Conservation (phyloP, 2,797 vertebrate species). For the Gila robusta region DNA sequence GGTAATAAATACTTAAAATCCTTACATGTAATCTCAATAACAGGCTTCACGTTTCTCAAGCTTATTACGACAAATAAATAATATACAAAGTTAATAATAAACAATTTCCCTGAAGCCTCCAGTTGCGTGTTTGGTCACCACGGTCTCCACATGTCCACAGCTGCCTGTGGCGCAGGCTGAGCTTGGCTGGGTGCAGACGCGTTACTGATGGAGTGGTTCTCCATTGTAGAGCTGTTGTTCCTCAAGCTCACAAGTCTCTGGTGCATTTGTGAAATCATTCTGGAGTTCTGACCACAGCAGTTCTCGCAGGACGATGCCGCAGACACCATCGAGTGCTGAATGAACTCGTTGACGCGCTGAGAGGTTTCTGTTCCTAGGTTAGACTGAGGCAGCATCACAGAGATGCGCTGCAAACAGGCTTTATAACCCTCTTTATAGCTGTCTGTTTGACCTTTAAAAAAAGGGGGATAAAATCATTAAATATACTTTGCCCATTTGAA, state of each 20-base stretch:
- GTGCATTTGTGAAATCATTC: conserved; percentile 66
- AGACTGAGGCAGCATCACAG: conserved; percentile 76
- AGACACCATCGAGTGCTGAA: conserved; percentile 73
- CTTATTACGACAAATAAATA: conserved; percentile 55
- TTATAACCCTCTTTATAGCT: conserved; percentile 85
- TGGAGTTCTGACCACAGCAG: conserved; percentile 68
- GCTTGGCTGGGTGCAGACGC: not conserved
- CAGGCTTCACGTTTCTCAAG: conserved; percentile 28
- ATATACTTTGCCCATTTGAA: not conserved
- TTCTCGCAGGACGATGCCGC: conserved; percentile 70
- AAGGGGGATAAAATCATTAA: conserved; percentile 43
- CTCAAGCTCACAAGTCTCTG: conserved; percentile 47
- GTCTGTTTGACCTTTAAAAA: conserved; percentile 71
- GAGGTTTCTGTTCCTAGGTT: conserved; percentile 75
- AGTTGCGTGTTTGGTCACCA: conserved; percentile 56
- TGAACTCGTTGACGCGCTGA: conserved; percentile 75
- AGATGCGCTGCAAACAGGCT: conserved; percentile 83
- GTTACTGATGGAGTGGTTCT: conserved; percentile 28
- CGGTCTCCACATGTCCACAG: conserved; percentile 66
- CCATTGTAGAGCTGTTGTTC: not conserved
- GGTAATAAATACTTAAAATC: conserved; percentile 60
- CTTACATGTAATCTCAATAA: conserved; percentile 41
- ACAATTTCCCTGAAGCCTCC: conserved; percentile 15
- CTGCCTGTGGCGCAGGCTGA: conserved; percentile 11
- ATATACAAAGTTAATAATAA: conserved; percentile 41